Base-by-base conservation (phyloP, 2,888 invertebrate genomes). In the Salpingus planirostris region DNA sequence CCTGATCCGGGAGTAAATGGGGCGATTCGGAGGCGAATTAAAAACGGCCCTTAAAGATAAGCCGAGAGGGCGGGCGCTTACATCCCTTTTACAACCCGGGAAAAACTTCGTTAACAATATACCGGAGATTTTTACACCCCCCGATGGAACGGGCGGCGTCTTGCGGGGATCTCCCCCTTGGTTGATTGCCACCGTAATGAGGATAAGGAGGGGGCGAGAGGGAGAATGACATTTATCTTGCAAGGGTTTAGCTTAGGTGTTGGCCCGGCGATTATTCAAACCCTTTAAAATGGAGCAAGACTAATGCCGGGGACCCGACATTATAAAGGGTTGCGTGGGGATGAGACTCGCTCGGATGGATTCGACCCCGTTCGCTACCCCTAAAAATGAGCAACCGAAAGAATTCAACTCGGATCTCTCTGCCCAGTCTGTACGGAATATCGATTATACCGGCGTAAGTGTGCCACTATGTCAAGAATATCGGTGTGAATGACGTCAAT, bases 141-240 rank as follows among this genome's bases (percentile, higher is more conserved):
- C 23, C 23, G 43, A 43, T n/a, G n/a, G n/a, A n/a, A n/a, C n/a
- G n/a, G n/a, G n/a, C n/a, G n/a, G n/a, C n/a, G 43, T 42, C 50
- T 53, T 44, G 43, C 55, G 57, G 56, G 51, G 55, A 58, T 55
- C 54, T 47, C 42, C 34, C 38, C 43, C 45, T 47, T 47, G 48
- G 51, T 55, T 54, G 59, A 60, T 60, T 58, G 54, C 50, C 53
- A 49, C 47, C 47, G 57, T 59, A 61, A 61, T 62, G 59, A 62
- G 59, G 54, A 57, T 59, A 61, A 61, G 61, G 59, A 62, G 59
- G 54, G 57, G 55, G 18, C 18, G 18, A 48, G 50, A n/a, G n/a
- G n/a, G n/a, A n/a, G 55, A 57, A 57, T 60, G 62, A 61, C 62
- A 62, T 64, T 64, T 63, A 64, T 64, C 63, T 64, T 60, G 52